Evolutionary conservation across 1,140 invertebrate species (phyloP).

Genomic region (Pinna nobilis): DNA sequence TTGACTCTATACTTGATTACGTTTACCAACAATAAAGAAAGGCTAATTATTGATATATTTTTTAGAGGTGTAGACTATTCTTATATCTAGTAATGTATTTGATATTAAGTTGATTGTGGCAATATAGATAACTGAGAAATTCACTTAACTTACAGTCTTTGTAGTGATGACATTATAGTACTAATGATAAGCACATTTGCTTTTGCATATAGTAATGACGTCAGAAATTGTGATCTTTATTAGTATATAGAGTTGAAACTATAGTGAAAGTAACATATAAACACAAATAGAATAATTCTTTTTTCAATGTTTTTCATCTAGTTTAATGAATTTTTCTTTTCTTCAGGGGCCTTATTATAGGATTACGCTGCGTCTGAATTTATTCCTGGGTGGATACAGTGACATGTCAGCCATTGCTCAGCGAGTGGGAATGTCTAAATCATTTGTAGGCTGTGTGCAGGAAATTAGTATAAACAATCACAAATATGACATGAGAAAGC

Average conservation of each 20-base stretch:
- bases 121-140: no score
- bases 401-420: constrained; percentile 83
- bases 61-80: no score
- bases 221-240: no score
- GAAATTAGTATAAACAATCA: constrained; percentile 93
- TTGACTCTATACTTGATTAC: no score
- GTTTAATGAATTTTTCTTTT: constrained; percentile 13
- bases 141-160: no score
- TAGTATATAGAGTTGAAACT: not conserved
- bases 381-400: constrained; percentile 93
- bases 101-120: no score
- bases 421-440: constrained; percentile 83
- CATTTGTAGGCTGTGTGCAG: constrained; percentile 93
- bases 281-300: not conserved
- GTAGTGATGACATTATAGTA: no score
- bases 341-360: constrained; percentile 93
- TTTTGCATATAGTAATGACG: no score
- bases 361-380: constrained; percentile 93
- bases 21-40: no score
- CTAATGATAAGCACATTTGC: no score
- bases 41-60: no score
- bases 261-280: not conserved
- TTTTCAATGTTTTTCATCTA: not conserved
- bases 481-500: constrained; percentile 86
- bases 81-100: no score